A percentile compares a stretch with the other conserved stretches of the same genome.
Evolutionary conservation across 2,113 vertebrate species (phyloP).

Genomic region (Chamaetylas fuelleborni): DNA sequence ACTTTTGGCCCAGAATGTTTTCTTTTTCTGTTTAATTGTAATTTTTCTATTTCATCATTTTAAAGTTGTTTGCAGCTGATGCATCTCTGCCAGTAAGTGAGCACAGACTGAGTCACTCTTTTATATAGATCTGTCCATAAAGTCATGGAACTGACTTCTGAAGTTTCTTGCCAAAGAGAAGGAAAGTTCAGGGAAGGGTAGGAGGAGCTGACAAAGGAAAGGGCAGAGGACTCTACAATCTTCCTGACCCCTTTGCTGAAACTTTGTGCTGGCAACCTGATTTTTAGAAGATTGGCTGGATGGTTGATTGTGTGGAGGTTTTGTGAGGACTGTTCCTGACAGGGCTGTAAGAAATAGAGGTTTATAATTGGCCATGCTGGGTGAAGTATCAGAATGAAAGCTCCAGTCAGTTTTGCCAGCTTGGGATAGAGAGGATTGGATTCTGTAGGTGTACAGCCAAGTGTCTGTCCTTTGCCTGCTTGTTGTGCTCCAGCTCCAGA

Average conservation of each 20-base stretch:
- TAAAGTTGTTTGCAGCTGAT: constrained; percentile 21
- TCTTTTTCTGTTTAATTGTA: constrained; percentile 18
- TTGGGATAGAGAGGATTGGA: background rate
- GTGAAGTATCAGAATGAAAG: background rate
- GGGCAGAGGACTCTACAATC: background rate
- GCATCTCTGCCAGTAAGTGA: constrained; percentile 38
- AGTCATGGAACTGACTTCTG: constrained; percentile 18
- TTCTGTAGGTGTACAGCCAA: background rate
- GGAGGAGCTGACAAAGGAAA: background rate
- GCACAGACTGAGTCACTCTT: constrained; percentile 32
- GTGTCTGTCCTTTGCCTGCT: background rate
- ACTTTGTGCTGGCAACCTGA: background rate
- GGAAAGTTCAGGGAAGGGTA: background rate
- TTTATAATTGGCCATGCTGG: background rate
- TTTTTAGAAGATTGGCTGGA: background rate
- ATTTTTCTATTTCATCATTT: constrained; percentile 28
- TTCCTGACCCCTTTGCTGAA: background rate
- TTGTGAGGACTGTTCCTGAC: background rate
- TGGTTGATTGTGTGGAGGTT: background rate
- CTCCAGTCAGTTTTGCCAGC: background rate
- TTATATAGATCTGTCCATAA: constrained; percentile 43
- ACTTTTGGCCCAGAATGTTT: background rate
- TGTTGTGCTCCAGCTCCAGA: background rate
- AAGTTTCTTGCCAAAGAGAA: constrained; percentile 22
- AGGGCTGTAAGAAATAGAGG: background rate